Percentiles rank a stretch among this genome's conserved stretches.
phyloP scores from a whole-genome alignment of 2,888 invertebrate genomes.

The Octodonta nipae region DNA sequence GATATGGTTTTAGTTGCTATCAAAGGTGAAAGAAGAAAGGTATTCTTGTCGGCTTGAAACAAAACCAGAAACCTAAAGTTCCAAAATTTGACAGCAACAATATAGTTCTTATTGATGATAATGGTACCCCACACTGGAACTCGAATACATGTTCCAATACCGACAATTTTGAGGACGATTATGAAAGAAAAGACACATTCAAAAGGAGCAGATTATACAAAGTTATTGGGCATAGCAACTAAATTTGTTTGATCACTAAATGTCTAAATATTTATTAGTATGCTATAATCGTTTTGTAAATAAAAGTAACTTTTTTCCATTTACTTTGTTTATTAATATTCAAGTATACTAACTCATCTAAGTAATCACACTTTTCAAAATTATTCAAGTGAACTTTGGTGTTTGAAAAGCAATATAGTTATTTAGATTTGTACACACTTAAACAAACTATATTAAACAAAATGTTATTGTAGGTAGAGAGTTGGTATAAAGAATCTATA shows the following conservation, averaged over 20 bases:
- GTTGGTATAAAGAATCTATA: too few species aligned
- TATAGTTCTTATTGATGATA: constrained; percentile 87
- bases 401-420: too few species aligned
- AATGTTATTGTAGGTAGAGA: too few species aligned
- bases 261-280: too few species aligned
- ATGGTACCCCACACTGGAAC: constrained; percentile 86
- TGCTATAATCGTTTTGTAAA: too few species aligned
- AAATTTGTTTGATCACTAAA: constrained; percentile 53
- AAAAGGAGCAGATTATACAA: constrained; percentile 84
- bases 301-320: too few species aligned
- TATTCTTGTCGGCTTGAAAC: constrained; percentile 77
- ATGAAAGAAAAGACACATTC: constrained; percentile 65
- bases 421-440: too few species aligned
- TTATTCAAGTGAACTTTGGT: too few species aligned
- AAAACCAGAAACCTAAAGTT: constrained; percentile 63
- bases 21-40: constrained; percentile 91
- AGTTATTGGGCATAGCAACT: constrained; percentile 78
- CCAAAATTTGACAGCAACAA: constrained; percentile 94
- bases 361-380: too few species aligned
- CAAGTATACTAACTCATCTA: too few species aligned
- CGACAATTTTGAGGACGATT: constrained; percentile 72
- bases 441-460: too few species aligned
- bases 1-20: constrained; percentile 87
- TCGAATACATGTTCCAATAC: constrained; percentile 88
- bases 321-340: too few species aligned